Evolutionary conservation across 2,888 invertebrate species (phyloP), one percentile per base, ranked within the genome.

Genomic region (Atherix ibis): DNA sequence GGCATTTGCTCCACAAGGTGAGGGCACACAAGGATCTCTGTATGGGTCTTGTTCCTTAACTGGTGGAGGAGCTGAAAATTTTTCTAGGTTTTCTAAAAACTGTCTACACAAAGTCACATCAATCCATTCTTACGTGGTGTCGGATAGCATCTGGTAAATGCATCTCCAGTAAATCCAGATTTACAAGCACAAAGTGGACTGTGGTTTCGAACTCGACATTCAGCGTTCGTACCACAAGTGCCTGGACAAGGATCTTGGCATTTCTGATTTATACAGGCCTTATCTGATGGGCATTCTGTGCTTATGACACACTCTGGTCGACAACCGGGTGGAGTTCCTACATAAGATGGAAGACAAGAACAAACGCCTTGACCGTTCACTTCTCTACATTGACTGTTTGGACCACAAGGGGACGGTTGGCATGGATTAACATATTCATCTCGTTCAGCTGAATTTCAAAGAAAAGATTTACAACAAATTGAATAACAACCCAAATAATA

Each of bases 261-360:
- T 60, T 80, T 81, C 44, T 75, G 73, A 48, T 76, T 73, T 9
- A 80, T 62, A 48, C 87, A 87, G 3, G 84, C 77, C 50, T 71
- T 72, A 44, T 76, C 70, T 13, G 65, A 62, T 2, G 74, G 52
- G 54, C 87, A 87, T 54, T 84, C 84, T 1, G 77, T 71, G 48
- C 78, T 83, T 18, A 76, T 67, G 18, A 76, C 72, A 53, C 84
- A 85, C 58, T 82, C 81, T 8, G 82, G 83, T 44, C 81, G 66
- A 52, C 82, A 83, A 10, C 73, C 73, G 38, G 76, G 77, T 12
- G 84, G 83, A 47, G 72, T 70, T 13, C 84, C 84, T 18, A 74
- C 62, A 47, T 75, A 82, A 41, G 70, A 69, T 5, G 74, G 69
- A 49, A 75, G 60, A 51, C 85, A 85, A 15, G 79, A 75, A 51